Percentiles rank a stretch among this genome's conserved stretches.
These are phyloP conservation scores for Callinectes sapidus DNA, from an alignment of 2,888 invertebrate species.

Conservation along the genomic window DNA sequence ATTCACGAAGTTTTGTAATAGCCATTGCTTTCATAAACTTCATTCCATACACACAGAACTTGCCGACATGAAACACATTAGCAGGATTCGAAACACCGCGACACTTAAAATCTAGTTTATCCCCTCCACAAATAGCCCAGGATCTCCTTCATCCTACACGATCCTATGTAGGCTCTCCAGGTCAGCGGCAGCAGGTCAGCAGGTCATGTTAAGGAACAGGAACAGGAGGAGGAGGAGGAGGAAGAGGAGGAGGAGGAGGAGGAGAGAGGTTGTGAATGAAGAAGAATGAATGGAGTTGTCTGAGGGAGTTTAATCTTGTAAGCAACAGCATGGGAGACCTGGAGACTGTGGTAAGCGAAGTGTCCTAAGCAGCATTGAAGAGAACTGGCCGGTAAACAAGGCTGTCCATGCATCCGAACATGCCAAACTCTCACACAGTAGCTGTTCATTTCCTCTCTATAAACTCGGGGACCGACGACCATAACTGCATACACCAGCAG, in stretches of 20 bases:
- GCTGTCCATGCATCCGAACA: neutral
- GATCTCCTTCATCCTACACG: neutral
- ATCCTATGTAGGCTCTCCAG: slow-evolving; percentile 5
- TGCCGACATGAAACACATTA: neutral
- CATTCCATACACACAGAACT: neutral
- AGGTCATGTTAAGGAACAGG: neutral
- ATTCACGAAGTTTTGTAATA: neutral
- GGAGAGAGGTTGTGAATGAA: neutral
- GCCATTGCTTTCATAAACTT: neutral
- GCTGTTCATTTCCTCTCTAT: slow-evolving; percentile 24
- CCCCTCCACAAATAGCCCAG: neutral
- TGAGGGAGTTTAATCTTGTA: neutral
- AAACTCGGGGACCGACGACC: slow-evolving; percentile 17
- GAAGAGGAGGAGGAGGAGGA: neutral
- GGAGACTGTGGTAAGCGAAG: neutral
- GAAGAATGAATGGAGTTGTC: neutral
- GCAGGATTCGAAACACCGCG: neutral
- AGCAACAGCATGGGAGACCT: neutral
- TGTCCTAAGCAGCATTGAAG: slow-evolving; percentile 19
- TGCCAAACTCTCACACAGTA: slow-evolving; percentile 8
- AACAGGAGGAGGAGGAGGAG: neutral
- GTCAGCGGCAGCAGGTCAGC: neutral
- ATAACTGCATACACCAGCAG: slow-evolving; percentile 20
- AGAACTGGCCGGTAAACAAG: slow-evolving; percentile 29
- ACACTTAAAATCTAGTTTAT: slow-evolving; percentile 5